Base-by-base conservation (phyloP, 2,888 invertebrate species). In the Heliconius sara region DNA sequence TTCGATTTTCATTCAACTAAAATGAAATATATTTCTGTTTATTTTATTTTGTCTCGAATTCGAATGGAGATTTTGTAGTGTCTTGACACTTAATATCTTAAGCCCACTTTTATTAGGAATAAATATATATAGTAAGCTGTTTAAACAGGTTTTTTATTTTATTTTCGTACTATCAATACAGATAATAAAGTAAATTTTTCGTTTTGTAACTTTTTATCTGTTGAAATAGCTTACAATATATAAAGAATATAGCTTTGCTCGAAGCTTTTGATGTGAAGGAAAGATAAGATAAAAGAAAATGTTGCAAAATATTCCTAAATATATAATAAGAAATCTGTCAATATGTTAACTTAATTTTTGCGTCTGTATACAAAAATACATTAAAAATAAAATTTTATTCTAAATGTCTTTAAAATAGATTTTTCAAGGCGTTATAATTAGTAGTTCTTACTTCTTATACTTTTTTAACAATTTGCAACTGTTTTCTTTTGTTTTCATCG, bases 191-290 rank as follows among this genome's bases (percentile, higher is more conserved):
- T 68, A 2, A 2, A 13, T 43, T 68, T 10, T 12, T 10, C 6
- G 16, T 57, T 34, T 7, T 34, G 13, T 52, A 27, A 30, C 6
- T 72, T 30, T 72, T 52, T 57, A 57, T 57, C 72, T 30, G 72
- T 72, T 60, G 12, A 60, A 73, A 73, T 25, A 25, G n/a, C 9
- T 73, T 39, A 57, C 60, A 60, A 25, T 12, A 60, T 60, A 34
- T 73, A 34, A 25, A 34, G 39, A 39, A 6, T n/a, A n/a, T 3
- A 60, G 73, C 73, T 60, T 73, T 34, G 73, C 73, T 73, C 25
- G n/a, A 73, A 73, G 73, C 73, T 73, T 73, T 60, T 60, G 25
- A 60, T 60, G 60, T 73, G 73, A 34, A 19, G n/a, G 13, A n/a
- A 25, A n/a, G 13, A 60, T 39, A n/a, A 16, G 12, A 16, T n/a